Evolutionary conservation across 2,888 invertebrate species (phyloP), one percentile per base, ranked within the genome.

Genomic region (Acanthococcus lagerstroemiae): DNA sequence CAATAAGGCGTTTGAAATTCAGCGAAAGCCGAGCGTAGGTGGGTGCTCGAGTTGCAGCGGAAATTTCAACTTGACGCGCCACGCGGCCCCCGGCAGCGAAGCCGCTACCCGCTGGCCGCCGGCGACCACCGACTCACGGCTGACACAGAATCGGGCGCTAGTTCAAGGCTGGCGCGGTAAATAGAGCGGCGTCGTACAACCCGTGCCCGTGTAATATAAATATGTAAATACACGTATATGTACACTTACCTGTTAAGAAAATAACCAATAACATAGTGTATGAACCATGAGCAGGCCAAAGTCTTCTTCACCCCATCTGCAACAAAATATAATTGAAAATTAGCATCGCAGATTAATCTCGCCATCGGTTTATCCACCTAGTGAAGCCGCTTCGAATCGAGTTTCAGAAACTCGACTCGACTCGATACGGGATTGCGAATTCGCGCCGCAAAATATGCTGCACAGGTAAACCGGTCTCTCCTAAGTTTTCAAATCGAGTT

Each of bases 251-350:
- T 63, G 63, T 52, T 63, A 63, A 63, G 63, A 63, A 63, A 63
- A 63, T 63, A 52, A 52, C 63, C 63, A 63, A 63, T 63, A 63
- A 63, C 63, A 63, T 63, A 63, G 63, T 63, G 63, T 52, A 63
- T 52, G 50, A 63, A 63, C 63, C 63, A 63, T 63, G 63, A 63
- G 63, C 63, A 54, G 63, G 63, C 63, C 30, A 63, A 63, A 21
- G 30, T 30, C 63, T 27, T 52, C 27, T 63, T 63, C 63, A 63
- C 63, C 63, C 63, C 63, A 63, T 63, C 63, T 63, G 63, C 1
- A 63, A 19, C 22, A 63, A 12, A 1, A 12, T 17, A 63, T 37
- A 50, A 22, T 22, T 24, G 2, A 52, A 48, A 26, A 46, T 9
- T 48, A 46, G 6, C 15, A 27, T 26, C n/a, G n/a, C n/a, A n/a